Evolutionary conservation across 2,113 vertebrate genomes (phyloP).

Genomic region (Ovibos moschatus): DNA sequence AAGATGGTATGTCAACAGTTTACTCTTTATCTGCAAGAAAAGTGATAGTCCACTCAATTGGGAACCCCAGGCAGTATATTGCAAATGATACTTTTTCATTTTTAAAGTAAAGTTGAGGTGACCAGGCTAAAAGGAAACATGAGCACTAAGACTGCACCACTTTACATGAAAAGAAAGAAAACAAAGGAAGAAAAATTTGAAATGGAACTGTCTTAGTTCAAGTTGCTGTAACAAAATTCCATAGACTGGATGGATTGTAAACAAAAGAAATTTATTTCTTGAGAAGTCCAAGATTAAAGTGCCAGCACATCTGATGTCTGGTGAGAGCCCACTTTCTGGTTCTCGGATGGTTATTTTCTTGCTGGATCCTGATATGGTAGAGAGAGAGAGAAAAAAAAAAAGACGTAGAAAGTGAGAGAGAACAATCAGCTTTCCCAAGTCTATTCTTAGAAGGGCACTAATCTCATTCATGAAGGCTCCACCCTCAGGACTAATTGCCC

Average conservation of each 20-base stretch:
- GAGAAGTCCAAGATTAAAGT: not conserved
- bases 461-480: not conserved
- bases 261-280: not conserved
- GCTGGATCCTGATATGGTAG: rapidly evolving
- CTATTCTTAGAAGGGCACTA: not conserved
- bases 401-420: not conserved
- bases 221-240: not conserved
- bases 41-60: not conserved
- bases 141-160: not conserved
- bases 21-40: not conserved
- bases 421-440: not conserved
- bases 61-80: not conserved
- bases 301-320: not conserved
- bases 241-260: not conserved
- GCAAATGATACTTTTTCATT: not conserved
- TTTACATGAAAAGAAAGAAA: slow-evolving; percentile 3
- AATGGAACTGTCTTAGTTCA: not conserved
- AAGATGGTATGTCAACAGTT: not conserved
- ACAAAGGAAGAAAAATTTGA: not conserved
- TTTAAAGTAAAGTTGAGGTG: not conserved
- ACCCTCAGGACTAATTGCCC: not conserved
- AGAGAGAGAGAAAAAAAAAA: not conserved
- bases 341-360: not conserved
- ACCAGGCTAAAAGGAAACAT: not conserved
- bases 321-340: not conserved